Conservation (phyloP, 2,113 vertebrate genomes). For the Cyphomyrus plagiostoma region DNA sequence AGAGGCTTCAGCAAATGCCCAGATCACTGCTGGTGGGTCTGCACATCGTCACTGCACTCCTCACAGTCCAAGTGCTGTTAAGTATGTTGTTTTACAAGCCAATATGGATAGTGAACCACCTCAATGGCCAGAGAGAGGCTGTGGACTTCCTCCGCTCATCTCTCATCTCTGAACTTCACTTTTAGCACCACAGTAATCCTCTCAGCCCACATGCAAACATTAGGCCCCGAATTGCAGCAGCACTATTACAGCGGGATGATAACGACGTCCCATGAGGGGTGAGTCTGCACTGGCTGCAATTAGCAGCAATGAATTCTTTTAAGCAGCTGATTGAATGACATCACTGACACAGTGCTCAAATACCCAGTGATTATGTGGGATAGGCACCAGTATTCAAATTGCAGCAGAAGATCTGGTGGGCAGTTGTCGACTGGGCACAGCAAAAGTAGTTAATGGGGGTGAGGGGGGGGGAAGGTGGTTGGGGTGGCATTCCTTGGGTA, state of each 20-base stretch:
- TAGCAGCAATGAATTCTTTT: constrained; percentile 17
- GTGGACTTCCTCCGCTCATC: constrained; percentile 22
- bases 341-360: background rate
- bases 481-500: background rate
- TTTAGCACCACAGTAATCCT: constrained; percentile 1
- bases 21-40: background rate
- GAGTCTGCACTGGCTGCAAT: background rate
- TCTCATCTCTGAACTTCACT: background rate
- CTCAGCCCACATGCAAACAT: constrained; percentile 20
- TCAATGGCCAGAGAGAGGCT: constrained; percentile 25
- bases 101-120: constrained; percentile 18
- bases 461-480: no score
- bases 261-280: constrained; percentile 7
- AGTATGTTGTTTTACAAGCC: background rate
- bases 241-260: constrained; percentile 12
- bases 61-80: background rate
- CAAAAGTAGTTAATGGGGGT: background rate
- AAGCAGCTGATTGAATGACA: background rate
- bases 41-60: background rate
- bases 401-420: background rate
- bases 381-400: background rate
- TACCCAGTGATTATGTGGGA: background rate
- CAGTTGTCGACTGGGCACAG: background rate
- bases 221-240: constrained; percentile 14
- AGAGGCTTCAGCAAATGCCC: background rate